Percentiles rank a stretch among this genome's conserved stretches.
Conservation (phyloP, 2,113 vertebrate genomes). For the Nycticorax nycticorax region DNA sequence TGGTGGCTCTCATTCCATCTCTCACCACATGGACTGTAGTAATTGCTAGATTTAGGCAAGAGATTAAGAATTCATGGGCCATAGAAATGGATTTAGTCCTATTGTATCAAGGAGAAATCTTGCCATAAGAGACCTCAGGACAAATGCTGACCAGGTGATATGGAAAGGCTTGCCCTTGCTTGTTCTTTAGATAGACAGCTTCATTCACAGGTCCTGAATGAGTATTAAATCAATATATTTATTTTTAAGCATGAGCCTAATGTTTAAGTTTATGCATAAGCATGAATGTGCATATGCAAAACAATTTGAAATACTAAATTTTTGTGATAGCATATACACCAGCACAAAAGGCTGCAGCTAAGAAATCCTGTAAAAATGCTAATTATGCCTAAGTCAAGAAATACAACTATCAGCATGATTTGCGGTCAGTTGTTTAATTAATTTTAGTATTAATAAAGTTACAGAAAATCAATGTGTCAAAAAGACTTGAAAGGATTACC, state of each 20-base stretch:
- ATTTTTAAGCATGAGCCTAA: not conserved
- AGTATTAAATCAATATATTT: not conserved
- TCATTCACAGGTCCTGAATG: not conserved
- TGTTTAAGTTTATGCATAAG: not conserved
- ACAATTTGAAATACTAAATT: not conserved
- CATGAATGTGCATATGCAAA: not conserved
- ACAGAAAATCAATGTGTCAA: conserved; percentile 54
- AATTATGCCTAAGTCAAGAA: conserved; percentile 33
- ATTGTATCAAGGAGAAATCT: not conserved
- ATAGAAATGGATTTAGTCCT: not conserved
- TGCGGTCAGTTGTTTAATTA: conserved; percentile 36
- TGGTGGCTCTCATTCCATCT: not conserved
- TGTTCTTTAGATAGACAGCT: not conserved
- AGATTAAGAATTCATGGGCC: not conserved
- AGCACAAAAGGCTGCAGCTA: not conserved
- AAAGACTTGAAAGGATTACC: conserved; percentile 54
- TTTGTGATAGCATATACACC: not conserved
- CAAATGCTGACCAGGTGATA: not conserved
- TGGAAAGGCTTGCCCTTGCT: not conserved
- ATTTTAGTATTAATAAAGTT: conserved; percentile 58
- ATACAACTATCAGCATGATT: conserved; percentile 31
- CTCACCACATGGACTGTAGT: not conserved
- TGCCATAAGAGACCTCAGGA: not conserved
- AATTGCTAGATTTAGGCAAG: not conserved
- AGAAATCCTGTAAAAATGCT: conserved; percentile 24